Base-by-base conservation (phyloP, 2,113 vertebrate genomes). In the Eubucco bourcierii region DNA sequence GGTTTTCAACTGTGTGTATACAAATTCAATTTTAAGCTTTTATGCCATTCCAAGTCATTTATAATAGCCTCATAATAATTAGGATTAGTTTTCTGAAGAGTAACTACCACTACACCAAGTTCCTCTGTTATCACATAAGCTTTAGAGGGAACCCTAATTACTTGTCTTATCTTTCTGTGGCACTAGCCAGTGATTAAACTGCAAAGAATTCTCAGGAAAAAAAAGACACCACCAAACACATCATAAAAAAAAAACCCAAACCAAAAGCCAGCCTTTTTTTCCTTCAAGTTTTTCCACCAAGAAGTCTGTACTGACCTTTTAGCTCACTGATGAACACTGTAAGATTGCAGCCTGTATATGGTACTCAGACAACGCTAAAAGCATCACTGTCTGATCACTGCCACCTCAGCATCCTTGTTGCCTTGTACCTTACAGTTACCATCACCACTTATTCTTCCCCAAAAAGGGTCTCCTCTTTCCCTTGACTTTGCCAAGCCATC, bases 11-110 rank as follows among this genome's bases (percentile, higher is more conserved):
- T 76, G 94, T 93, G 89, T 94, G 88, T 87, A 94, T 79, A 96
- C 94, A 83, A 93, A 97, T 83, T 72, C 44, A 85, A 86, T 95
- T 95, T 93, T 81, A 84, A 97, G 86, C 79, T 90, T 95, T 95
- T 94, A 79, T 28, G 58, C 58, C 31, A 74, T 77, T 90, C 83
- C 78, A 77, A 76, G 61, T 97, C 4, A 85, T 74, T 94, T 90
- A 28, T 65, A 85, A 70, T 12, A 93, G 53, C 85, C 76, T 93
- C 34, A 0, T 88, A 73, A 96, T 3, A 12, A 94, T 83, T 79
- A 75, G 95, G 79, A 93, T 96, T 92, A 94, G 93, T 89, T 96
- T 78, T 76, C 81, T 88, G 84, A 95, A 39, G 94, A 91, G 78
- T 27, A 60, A 67, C 76, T 90, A 76, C n/a, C 63, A 85, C 84